Evolutionary conservation across 2,113 vertebrate genomes (phyloP).

Genomic region (Urocynchramus pylzowi): DNA sequence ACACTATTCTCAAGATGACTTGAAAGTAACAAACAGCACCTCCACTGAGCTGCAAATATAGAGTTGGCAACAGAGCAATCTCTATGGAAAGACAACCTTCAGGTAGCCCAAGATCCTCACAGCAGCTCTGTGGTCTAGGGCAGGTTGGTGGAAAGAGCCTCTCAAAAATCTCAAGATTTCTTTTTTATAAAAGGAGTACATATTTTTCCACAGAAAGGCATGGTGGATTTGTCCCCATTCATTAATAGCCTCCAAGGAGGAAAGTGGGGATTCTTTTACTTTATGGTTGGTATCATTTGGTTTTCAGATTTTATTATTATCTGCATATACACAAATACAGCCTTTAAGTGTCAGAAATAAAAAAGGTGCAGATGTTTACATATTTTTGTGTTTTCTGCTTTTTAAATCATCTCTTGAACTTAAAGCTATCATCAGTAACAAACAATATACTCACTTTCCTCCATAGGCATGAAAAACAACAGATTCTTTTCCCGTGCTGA

Average conservation of each 20-base stretch:
- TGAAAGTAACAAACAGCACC: not conserved
- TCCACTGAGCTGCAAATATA: not conserved
- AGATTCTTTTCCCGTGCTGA: constrained; percentile 96
- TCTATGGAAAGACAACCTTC: not conserved
- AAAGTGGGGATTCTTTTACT: not conserved
- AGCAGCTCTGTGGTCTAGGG: not conserved
- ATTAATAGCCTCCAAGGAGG: not conserved
- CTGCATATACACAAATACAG: not conserved
- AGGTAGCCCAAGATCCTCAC: not conserved
- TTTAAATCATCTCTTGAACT: not conserved
- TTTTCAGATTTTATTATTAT: not conserved
- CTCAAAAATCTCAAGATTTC: not conserved
- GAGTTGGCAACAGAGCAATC: not conserved
- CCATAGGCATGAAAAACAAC: constrained; percentile 96
- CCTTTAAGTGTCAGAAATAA: not conserved
- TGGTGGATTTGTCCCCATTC: not conserved
- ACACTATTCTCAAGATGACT: not conserved
- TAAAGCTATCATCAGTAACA: not conserved
- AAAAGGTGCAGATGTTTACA: not conserved
- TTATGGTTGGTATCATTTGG: not conserved
- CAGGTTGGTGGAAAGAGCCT: not conserved
- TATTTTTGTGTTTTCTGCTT: not conserved
- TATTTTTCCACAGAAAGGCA: not conserved
- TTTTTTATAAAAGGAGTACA: not conserved
- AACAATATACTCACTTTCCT: constrained; percentile 78